These are phyloP conservation scores for Tiliacea citrago DNA, from an alignment of 2,888 invertebrate genomes.

Conservation along the genomic window DNA sequence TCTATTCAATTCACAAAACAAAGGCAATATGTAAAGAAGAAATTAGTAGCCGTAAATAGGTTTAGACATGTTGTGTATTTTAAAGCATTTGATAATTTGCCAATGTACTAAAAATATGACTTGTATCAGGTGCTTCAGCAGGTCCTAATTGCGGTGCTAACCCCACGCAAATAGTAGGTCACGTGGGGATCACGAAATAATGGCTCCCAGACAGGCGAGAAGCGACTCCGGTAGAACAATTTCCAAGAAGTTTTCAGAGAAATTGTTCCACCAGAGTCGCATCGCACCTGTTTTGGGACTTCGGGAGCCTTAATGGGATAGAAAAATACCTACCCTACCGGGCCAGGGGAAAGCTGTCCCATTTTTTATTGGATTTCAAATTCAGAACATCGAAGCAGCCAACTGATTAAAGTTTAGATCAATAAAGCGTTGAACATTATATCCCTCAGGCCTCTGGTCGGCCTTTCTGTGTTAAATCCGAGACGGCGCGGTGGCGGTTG, in stretches of 20 bases:
- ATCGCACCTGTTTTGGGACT: no score
- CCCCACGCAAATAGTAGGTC: not conserved
- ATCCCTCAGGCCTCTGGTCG: not conserved
- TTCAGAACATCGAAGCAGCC: not conserved
- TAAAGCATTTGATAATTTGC: conserved; percentile 7
- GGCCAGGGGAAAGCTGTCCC: not conserved
- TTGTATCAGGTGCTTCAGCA: conserved; percentile 3
- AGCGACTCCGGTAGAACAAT: no score
- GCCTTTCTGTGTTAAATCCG: not conserved
- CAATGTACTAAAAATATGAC: conserved; percentile 11
- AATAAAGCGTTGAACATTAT: not conserved
- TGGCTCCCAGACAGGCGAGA: no score
- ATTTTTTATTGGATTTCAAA: not conserved
- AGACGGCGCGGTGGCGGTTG: not conserved
- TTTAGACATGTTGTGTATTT: not conserved
- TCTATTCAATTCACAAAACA: not conserved
- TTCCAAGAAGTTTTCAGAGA: no score
- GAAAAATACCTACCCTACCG: not conserved
- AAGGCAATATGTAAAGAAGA: not conserved
- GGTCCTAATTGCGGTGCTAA: not conserved
- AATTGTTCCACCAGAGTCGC: no score
- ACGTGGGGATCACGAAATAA: not conserved
- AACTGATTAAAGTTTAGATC: not conserved
- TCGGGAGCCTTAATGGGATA: no score
- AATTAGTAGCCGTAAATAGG: not conserved